Evolutionary conservation across 2,888 invertebrate species (phyloP), one percentile per base, ranked within the genome.

Genomic region (Phanerotoma sp.): DNA sequence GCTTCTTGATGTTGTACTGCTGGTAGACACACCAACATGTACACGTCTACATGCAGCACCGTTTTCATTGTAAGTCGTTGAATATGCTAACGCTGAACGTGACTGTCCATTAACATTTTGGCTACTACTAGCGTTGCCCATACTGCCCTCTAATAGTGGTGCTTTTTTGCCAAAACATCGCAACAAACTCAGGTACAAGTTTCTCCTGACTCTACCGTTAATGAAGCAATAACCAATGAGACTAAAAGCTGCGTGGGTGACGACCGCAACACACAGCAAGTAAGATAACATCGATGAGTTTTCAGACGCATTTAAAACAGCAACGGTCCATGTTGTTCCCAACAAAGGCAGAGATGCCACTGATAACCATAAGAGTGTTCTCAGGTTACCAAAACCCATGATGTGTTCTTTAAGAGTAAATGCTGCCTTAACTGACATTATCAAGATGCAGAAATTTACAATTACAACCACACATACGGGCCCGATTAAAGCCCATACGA

Each of bases 401-500:
- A 95, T 90, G 70, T 93, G 93, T 67, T 93, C 93, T 71, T 94
- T 87, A 1, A 94, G 82, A 2, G 93, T 91, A 72, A 95, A 94
- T 21, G 95, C 95, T 0, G 96, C 96, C 60, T 90, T 84, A 4
- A 96, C 87, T 28, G 94, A 93, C 59, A 94, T 84, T 11, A 93
- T 85, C 13, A 96, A 84, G 60, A 91, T 88, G 22, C 87, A 81
- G 4, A 96, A 81, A 69, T 93, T 93, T 5, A 89, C 84, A 22
- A 86, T 78, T 0, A 93, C 90, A 69, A 90, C 85, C 56, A 87
- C 83, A 28, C 87, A 89, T 25, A 95, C 88, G 5, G 97, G 96
- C 3, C 93, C 92, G 63, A 96, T 93, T 68, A 96, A 84, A 80
- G 95, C 92, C 96, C 96, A 97, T 40, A 96, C 90, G 18, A 96